Conservation (phyloP, 2,113 vertebrate genomes). For the Tragelaphus scriptus region DNA sequence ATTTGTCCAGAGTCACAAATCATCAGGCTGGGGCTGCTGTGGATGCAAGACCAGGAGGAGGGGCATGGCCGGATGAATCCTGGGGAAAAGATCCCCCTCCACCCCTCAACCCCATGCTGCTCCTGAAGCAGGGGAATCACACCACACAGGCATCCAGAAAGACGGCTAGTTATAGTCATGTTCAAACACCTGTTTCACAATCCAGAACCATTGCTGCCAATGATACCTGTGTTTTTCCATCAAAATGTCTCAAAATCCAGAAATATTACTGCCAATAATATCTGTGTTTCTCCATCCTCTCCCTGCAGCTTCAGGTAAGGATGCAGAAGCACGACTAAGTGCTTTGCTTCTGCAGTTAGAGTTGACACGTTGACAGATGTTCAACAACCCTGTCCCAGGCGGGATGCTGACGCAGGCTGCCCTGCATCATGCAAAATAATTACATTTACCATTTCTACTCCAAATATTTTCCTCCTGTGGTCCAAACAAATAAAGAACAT, state of each 20-base stretch:
- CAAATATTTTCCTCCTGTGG: not conserved
- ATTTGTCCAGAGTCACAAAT: not conserved
- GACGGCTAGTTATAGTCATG: not conserved
- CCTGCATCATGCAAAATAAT: not conserved
- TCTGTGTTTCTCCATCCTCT: conserved; percentile 17
- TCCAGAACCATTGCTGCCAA: not conserved
- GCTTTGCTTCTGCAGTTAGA: not conserved
- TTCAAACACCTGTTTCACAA: not conserved
- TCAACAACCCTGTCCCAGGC: not conserved
- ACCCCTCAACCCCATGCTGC: accelerated
- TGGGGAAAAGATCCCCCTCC: not conserved
- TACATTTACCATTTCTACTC: not conserved
- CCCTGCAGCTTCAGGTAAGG: not conserved
- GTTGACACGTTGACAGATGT: conserved; percentile 12
- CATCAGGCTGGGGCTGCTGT: not conserved
- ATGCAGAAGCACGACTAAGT: not conserved
- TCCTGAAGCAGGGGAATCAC: accelerated
- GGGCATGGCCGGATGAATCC: not conserved
- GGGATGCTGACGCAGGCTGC: not conserved
- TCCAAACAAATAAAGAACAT: not conserved
- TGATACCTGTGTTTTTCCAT: conserved; percentile 21
- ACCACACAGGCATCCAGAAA: not conserved
- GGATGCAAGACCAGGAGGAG: not conserved
- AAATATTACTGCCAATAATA: not conserved
- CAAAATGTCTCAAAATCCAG: not conserved